phyloP scores from a whole-genome alignment of 1,140 invertebrate species.

The Macrotrachela quadricornifera region DNA sequence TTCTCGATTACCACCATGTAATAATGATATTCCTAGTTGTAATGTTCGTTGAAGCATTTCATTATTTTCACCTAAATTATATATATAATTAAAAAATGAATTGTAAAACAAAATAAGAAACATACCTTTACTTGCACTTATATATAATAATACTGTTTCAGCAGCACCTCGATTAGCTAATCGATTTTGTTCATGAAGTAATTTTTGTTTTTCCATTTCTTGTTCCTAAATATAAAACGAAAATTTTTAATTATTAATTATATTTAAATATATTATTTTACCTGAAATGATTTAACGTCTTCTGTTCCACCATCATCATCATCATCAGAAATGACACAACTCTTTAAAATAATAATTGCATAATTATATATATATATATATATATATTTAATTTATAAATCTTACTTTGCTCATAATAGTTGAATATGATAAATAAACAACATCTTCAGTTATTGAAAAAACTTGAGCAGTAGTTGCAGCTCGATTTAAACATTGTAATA shows the following conservation, averaged over 20 bases:
- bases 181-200: constrained; percentile 83
- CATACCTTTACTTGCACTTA: constrained; percentile 69
- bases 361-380: too few species aligned
- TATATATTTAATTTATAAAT: too few species aligned
- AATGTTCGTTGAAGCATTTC: constrained; percentile 96
- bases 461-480: constrained; percentile 64
- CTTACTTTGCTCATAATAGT: constrained; percentile 3
- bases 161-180: constrained; percentile 83
- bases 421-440: too few species aligned
- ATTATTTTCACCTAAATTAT: constrained; percentile 33
- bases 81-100: too few species aligned
- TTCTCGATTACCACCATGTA: constrained; percentile 85
- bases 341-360: constrained; percentile 13
- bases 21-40: constrained; percentile 83
- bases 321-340: constrained; percentile 61
- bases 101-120: too few species aligned
- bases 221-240: constrained; percentile 50
- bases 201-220: constrained; percentile 98
- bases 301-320: constrained; percentile 57
- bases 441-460: too few species aligned
- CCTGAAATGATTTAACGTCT: constrained; percentile 16
- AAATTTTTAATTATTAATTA: constrained; percentile 8
- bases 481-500: constrained; percentile 86
- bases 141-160: constrained; percentile 92
- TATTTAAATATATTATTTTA: constrained; percentile 25